Percentiles rank a stretch among this genome's conserved stretches.
Conservation (phyloP, 2,888 invertebrate species). For the Drosophila mulleri region DNA sequence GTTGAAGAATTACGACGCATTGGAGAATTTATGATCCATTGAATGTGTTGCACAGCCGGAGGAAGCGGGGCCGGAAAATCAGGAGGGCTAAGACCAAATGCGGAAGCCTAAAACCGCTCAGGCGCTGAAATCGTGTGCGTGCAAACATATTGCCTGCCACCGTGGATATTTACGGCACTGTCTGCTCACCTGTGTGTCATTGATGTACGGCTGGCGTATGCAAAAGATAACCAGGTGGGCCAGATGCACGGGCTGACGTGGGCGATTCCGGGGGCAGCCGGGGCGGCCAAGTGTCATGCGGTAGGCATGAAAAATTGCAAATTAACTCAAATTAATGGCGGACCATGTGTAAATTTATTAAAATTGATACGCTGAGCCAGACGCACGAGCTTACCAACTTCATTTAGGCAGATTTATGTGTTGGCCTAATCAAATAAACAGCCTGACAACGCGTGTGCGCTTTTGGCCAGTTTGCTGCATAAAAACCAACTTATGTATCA, state of each 20-base stretch:
- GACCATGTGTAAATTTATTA: slow-evolving; percentile 75
- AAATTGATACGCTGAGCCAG: slow-evolving; percentile 70
- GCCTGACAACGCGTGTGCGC: slow-evolving; percentile 39
- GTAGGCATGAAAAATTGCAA: slow-evolving; percentile 76
- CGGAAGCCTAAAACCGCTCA: slow-evolving; percentile 54
- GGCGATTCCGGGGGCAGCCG: too few species aligned
- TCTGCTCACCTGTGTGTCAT: slow-evolving; percentile 63
- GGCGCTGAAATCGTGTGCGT: slow-evolving; percentile 71
- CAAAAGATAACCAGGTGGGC: slow-evolving; percentile 46
- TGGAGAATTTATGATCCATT: slow-evolving; percentile 76
- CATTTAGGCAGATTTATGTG: slow-evolving; percentile 71
- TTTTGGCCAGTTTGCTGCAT: slow-evolving; percentile 18
- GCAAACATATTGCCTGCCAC: slow-evolving; percentile 76
- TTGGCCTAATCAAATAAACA: slow-evolving; percentile 54
- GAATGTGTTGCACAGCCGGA: slow-evolving; percentile 40
- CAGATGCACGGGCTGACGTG: neutral
- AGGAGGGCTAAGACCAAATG: slow-evolving; percentile 8
- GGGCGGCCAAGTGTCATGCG: slow-evolving; percentile 53
- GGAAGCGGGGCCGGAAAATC: slow-evolving; percentile 34
- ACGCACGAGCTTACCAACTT: slow-evolving; percentile 67
- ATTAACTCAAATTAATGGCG: slow-evolving; percentile 78
- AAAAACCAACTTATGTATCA: slow-evolving; percentile 58
- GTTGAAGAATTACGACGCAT: slow-evolving; percentile 67
- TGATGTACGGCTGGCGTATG: slow-evolving; percentile 69
- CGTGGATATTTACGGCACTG: slow-evolving; percentile 69